Evolutionary conservation across 1,140 invertebrate genomes (phyloP), one percentile per base, ranked within the genome.

Genomic region (Chrysoperla carnea): DNA sequence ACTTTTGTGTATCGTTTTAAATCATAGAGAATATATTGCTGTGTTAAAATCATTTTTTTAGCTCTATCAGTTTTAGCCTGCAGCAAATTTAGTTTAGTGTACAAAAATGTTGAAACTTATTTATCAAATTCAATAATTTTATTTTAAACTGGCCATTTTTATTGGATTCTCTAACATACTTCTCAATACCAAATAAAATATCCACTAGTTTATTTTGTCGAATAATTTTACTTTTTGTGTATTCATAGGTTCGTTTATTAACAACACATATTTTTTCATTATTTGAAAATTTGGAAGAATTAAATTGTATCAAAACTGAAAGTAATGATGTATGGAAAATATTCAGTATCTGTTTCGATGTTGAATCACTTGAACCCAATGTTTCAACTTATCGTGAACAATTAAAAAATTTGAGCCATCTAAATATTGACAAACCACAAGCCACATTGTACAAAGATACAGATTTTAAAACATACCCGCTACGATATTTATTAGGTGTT

Each of bases 321-420:
- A 36, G 43, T 57, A 12, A 48, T 47, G 42, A 55, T 47, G 45
- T 44, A 23, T 57, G 40, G 52, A 45, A 48, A 50, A 50, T 82
- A 1, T 85, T 87, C 51, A 62, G 65, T 29, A 64, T 78, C 41
- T 83, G 81, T 53, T 70, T 76, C 46, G 54, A 68, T 43, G 76
- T 81, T 4, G 86, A 92, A 65, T 67, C 60, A 23, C 73, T 74
- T 33, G 64, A 67, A 45, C 59, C 73, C 0, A 68, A 72, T 9
- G 71, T 94, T 4, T 72, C 81, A 40, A 77, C 76, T 14, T 92
- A 89, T 53, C 66, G 88, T 44, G 73, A 84, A 11, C 79, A 83
- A 53, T 55, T 91, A 6, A 63, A 79, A 37, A 63, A 74, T 46
- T 54, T 94, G 8, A 78, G 83, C 48, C 78, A 80, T 46, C 61